Percentiles rank a stretch among this genome's conserved stretches.
Evolutionary conservation across 2,888 invertebrate species (phyloP).

Genomic region (Campoplex nolae): DNA sequence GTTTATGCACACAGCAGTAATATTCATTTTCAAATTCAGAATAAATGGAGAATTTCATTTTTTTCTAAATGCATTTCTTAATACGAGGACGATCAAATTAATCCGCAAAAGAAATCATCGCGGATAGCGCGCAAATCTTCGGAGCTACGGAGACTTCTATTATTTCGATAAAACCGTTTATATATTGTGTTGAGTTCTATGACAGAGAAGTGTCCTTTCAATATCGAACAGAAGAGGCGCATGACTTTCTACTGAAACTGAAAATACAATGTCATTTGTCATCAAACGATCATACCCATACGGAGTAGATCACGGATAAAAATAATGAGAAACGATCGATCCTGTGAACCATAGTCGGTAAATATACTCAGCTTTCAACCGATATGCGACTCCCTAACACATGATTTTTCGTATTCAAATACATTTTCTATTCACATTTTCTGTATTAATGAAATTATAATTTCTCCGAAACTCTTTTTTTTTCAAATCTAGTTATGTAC

Average conservation of each 20-base stretch:
- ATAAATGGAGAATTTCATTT: too few species aligned
- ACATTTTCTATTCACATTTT: neutral
- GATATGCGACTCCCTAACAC: neutral
- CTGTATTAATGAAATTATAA: neutral
- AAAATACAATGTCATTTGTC: slow-evolving; percentile 14
- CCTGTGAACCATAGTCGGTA: neutral
- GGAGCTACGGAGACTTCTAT: too few species aligned
- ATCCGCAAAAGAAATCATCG: too few species aligned
- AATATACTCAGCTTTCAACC: slow-evolving; percentile 14
- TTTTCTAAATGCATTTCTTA: too few species aligned
- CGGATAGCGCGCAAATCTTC: too few species aligned
- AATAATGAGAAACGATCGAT: slow-evolving; percentile 35
- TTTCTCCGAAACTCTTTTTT: neutral
- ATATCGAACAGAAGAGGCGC: neutral
- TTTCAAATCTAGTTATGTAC: neutral
- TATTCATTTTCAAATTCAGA: neutral
- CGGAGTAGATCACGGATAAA: neutral
- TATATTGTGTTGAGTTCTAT: neutral
- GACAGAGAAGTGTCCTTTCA: neutral
- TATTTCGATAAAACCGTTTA: neutral
- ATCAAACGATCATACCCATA: neutral
- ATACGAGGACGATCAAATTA: too few species aligned
- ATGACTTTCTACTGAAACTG: neutral
- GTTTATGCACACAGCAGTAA: neutral
- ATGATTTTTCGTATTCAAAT: neutral